A percentile compares a stretch with the other conserved stretches of the same genome.
phyloP scores from a whole-genome alignment of 1,140 invertebrate genomes.

The Steinernema feltiae region DNA sequence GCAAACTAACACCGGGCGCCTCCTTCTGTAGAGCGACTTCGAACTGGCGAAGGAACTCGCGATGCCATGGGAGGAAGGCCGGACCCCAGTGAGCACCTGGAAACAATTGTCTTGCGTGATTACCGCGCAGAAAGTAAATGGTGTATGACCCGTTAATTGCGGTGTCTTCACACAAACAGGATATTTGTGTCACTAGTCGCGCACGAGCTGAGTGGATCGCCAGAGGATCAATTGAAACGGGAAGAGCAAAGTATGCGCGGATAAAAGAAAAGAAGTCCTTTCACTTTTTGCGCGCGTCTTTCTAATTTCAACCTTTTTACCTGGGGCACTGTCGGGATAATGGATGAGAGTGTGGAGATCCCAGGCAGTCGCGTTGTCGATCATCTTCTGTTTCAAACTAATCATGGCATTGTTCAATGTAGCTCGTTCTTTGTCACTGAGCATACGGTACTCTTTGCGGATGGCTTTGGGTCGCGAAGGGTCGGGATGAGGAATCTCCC shows the following conservation, averaged over 20 bases:
- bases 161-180: not conserved
- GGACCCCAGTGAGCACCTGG: constrained; percentile 54
- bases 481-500: not conserved
- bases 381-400: constrained; percentile 43
- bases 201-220: not conserved
- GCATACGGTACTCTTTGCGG: constrained; percentile 54
- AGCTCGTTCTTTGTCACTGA: constrained; percentile 45
- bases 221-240: not conserved
- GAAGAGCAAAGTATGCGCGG: not conserved
- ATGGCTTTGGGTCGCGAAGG: constrained; percentile 32
- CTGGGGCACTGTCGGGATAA: constrained; percentile 55
- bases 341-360: constrained; percentile 56
- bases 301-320: constrained; percentile 20
- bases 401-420: constrained; percentile 51
- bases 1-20: constrained; percentile 45
- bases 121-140: not conserved
- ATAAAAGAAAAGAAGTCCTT: not conserved
- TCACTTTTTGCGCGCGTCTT: constrained; percentile 16
- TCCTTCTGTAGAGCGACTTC: constrained; percentile 52
- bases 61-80: constrained; percentile 55
- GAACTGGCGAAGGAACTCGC: constrained; percentile 55
- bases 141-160: not conserved
- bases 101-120: constrained; percentile 1
- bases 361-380: constrained; percentile 55
- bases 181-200: not conserved